A percentile compares a stretch with the other conserved stretches of the same genome.
These are phyloP conservation scores for Aphidius colemani DNA, from an alignment of 2,888 invertebrate genomes.

Conservation along the genomic window DNA sequence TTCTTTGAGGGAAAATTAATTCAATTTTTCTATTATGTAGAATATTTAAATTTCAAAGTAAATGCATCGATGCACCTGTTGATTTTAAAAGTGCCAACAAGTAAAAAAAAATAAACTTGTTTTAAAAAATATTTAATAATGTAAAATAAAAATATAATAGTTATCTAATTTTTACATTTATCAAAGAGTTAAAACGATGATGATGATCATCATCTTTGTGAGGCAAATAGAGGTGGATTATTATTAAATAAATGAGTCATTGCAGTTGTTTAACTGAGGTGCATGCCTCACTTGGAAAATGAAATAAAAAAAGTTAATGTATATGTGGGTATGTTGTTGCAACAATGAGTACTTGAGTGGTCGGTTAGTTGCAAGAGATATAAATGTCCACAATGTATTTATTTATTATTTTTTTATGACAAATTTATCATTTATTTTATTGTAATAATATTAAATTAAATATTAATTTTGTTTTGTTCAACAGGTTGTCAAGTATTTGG, in stretches of 20 bases:
- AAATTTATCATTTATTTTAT: not conserved
- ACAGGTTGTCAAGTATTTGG: slow-evolving; percentile 32
- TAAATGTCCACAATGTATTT: not conserved
- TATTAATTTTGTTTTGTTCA: slow-evolving; percentile 21
- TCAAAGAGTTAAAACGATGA: no score
- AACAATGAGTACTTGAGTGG: slow-evolving; percentile 39
- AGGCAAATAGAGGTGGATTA: no score
- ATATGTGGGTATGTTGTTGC: slow-evolving; percentile 26
- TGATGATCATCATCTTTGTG: no score
- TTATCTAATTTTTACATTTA: no score
- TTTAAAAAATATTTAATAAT: no score
- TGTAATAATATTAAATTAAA: not conserved
- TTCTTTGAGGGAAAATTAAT: slow-evolving; percentile 26
- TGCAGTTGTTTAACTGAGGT: no score
- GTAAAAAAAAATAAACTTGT: no score
- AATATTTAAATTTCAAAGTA: not conserved
- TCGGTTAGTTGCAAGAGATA: not conserved
- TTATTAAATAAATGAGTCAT: no score
- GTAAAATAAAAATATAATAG: no score
- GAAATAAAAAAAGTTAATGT: no score
- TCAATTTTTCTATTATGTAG: not conserved
- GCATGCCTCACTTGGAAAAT: no score
- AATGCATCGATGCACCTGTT: slow-evolving; percentile 26
- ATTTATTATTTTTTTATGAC: not conserved
- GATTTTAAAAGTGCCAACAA: not conserved